Percentiles rank a stretch among this genome's conserved stretches.
Conservation (phyloP, 2,113 vertebrate species). For the Sminthopsis crassicaudata region DNA sequence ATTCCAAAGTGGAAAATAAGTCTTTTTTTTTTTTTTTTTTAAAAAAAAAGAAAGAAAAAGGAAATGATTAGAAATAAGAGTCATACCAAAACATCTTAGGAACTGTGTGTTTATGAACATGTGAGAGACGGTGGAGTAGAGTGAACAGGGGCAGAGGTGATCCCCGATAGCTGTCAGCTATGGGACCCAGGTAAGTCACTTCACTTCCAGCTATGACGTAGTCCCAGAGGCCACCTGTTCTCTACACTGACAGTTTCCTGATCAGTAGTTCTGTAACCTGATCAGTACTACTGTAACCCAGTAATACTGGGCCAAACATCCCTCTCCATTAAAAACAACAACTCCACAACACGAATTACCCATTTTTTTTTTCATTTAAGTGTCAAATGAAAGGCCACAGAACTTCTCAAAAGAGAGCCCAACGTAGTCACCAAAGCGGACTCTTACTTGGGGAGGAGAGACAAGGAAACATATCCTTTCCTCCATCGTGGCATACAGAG, state of each 20-base stretch:
- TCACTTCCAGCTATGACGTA: background rate
- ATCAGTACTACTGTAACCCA: too few relatives aligned
- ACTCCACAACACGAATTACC: background rate
- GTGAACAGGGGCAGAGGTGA: background rate
- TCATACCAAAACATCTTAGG: background rate
- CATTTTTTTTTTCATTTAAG: slow-evolving; percentile 12
- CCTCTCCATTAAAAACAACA: background rate
- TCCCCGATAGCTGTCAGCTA: background rate
- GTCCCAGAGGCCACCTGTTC: background rate
- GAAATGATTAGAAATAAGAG: slow-evolving; percentile 3
- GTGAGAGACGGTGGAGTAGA: background rate
- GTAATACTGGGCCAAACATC: background rate
- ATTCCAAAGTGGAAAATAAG: background rate
- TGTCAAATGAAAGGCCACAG: background rate
- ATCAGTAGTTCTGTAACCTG: background rate
- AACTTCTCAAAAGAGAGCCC: slow-evolving; percentile 35
- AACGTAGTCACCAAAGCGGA: background rate
- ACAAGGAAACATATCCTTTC: background rate
- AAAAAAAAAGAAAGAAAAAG: background rate
- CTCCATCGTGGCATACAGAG: background rate
- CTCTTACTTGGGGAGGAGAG: background rate
- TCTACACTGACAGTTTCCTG: background rate
- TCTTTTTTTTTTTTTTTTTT: background rate
- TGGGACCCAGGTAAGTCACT: background rate
- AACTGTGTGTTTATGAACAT: slow-evolving; percentile 22